phyloP scores from a whole-genome alignment of 1,140 invertebrate species.

The Portunus trituberculatus region DNA sequence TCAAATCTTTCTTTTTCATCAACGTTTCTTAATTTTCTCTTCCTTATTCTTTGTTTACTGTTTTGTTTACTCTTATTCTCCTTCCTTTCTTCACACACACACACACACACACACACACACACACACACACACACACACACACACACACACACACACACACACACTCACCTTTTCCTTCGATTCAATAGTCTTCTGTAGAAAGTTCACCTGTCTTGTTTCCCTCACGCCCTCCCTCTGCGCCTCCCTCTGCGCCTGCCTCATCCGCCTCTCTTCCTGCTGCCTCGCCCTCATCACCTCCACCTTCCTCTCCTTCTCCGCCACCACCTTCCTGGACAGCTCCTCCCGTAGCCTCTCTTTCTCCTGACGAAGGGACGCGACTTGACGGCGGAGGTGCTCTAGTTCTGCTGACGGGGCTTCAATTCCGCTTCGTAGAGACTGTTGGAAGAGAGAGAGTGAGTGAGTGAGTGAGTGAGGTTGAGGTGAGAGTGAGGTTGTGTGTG shows the following conservation, averaged over 20 bases:
- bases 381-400: conserved; percentile 61
- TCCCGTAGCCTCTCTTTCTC: conserved; percentile 65
- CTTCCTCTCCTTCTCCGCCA: conserved; percentile 42
- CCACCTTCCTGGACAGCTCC: conserved; percentile 54
- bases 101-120: neutral
- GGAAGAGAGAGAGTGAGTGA: neutral
- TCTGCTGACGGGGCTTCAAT: conserved; percentile 29
- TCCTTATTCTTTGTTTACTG: too few relatives aligned
- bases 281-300: conserved; percentile 50
- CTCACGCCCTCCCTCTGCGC: conserved; percentile 50
- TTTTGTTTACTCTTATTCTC: too few relatives aligned
- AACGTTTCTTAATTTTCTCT: too few relatives aligned
- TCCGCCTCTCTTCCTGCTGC: conserved; percentile 64
- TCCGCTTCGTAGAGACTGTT: neutral
- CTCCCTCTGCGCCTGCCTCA: conserved; percentile 53
- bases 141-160: too few relatives aligned
- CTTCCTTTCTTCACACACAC: too few relatives aligned
- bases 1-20: neutral
- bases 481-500: neutral
- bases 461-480: neutral
- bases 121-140: neutral
- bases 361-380: conserved; percentile 66
- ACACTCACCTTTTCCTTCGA: conserved; percentile 70
- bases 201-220: conserved; percentile 14
- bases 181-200: conserved; percentile 51